These are phyloP conservation scores for Hartigia nigra DNA, from an alignment of 2,888 invertebrate species.

Conservation along the genomic window DNA sequence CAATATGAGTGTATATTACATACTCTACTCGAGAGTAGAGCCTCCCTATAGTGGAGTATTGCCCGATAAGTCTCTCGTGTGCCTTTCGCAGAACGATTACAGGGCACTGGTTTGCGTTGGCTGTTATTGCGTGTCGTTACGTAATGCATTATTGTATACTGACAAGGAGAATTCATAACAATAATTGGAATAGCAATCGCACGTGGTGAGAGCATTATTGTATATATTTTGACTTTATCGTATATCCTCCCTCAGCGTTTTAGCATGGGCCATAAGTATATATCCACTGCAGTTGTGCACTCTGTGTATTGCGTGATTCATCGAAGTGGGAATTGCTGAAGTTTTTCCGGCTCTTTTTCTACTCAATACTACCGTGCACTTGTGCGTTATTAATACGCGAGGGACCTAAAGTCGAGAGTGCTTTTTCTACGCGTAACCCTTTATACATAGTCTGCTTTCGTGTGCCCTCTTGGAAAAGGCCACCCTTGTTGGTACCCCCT, in stretches of 20 bases:
- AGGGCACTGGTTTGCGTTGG: background rate
- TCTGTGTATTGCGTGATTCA: background rate
- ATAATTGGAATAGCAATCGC: background rate
- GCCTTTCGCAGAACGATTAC: background rate
- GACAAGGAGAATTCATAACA: background rate
- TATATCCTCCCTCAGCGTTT: background rate
- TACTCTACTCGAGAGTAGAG: background rate
- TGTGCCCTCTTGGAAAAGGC: background rate
- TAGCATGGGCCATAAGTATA: background rate
- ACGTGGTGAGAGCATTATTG: background rate
- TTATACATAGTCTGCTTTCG: background rate
- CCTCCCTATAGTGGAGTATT: background rate
- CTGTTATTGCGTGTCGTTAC: background rate
- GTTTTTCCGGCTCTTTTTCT: constrained; percentile 2
- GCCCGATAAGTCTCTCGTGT: background rate
- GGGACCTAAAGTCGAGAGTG: background rate
- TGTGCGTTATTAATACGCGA: constrained; percentile 48
- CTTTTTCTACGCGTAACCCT: background rate
- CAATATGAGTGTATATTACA: background rate
- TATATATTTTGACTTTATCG: background rate
- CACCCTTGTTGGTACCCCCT: constrained; percentile 33
- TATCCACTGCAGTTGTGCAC: background rate
- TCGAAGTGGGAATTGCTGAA: background rate
- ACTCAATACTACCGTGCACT: background rate
- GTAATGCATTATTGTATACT: background rate